These are phyloP conservation scores for Lacanobia oleracea DNA, from an alignment of 2,888 invertebrate genomes.

Conservation along the genomic window DNA sequence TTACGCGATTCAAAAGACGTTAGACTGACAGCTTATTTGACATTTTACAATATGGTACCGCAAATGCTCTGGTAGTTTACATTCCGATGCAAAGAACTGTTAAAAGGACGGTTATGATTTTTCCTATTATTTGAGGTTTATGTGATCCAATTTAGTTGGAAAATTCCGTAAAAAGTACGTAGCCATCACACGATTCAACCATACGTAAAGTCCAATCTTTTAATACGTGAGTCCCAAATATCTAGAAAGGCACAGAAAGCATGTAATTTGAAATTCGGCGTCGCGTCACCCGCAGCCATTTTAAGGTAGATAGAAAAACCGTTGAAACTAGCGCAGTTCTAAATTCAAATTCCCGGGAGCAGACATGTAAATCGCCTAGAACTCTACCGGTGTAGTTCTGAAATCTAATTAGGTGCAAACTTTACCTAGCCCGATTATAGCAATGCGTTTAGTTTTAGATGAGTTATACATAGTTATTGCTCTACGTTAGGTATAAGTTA, in stretches of 20 bases:
- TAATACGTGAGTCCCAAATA: slow-evolving; percentile 25
- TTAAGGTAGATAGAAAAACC: slow-evolving; percentile 48
- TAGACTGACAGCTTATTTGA: neutral
- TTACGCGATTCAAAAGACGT: neutral
- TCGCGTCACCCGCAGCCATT: slow-evolving; percentile 40
- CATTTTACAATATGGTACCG: neutral
- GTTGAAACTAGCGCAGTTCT: slow-evolving; percentile 48
- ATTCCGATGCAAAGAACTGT: too few species aligned
- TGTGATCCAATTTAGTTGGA: neutral
- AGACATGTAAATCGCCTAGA: slow-evolving; percentile 61
- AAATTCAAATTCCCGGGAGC: slow-evolving; percentile 59
- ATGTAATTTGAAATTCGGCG: slow-evolving; percentile 46
- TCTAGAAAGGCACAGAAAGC: slow-evolving; percentile 21
- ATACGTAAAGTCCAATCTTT: slow-evolving; percentile 32
- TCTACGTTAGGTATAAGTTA: neutral
- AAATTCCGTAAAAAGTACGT: neutral
- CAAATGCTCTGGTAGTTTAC: neutral
- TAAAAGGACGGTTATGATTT: too few species aligned
- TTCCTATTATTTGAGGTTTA: neutral
- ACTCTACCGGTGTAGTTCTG: slow-evolving; percentile 43
- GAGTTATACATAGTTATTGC: slow-evolving; percentile 11
- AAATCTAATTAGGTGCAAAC: slow-evolving; percentile 59
- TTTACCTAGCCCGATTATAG: slow-evolving; percentile 44
- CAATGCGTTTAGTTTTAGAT: slow-evolving; percentile 38
- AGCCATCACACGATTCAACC: slow-evolving; percentile 9